A percentile compares a stretch with the other conserved stretches of the same genome.
Evolutionary conservation across 2,888 invertebrate species (phyloP).

Genomic region (Sarcophaga subvicina): DNA sequence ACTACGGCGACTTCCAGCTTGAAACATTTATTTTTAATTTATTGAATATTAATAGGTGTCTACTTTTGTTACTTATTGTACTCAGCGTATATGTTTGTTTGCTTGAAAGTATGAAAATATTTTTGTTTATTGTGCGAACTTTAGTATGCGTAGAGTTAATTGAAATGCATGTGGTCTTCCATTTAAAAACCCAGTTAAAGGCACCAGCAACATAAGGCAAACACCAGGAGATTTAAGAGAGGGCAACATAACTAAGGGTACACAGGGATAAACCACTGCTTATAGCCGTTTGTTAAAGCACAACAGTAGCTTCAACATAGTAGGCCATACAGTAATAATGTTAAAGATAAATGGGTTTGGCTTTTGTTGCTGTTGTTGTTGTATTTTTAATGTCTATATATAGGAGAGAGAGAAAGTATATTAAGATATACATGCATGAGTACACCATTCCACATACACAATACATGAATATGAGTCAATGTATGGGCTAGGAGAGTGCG

Average conservation of each 20-base stretch:
- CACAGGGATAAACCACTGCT: constrained; percentile 32
- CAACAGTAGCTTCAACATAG: constrained; percentile 33
- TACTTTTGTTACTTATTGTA: not conserved
- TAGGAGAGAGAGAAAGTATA: too few species aligned
- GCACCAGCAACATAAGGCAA: not conserved
- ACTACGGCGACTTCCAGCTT: too few species aligned
- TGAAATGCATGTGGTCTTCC: constrained; percentile 70
- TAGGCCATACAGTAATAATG: constrained; percentile 51
- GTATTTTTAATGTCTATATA: too few species aligned
- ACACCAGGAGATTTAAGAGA: not conserved
- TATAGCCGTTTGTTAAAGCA: constrained; percentile 23
- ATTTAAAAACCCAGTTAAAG: constrained; percentile 16
- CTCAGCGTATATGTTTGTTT: not conserved
- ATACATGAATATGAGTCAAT: too few species aligned
- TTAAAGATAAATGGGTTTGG: constrained; percentile 58
- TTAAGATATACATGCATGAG: not conserved
- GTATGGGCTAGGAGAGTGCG: not conserved
- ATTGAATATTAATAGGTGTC: not conserved
- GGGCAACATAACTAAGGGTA: not conserved
- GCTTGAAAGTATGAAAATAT: constrained; percentile 4
- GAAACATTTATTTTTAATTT: too few species aligned
- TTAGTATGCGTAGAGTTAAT: constrained; percentile 71
- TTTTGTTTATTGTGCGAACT: constrained; percentile 62
- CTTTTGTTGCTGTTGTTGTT: not conserved
- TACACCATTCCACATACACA: not conserved